Conservation (phyloP, 2,797 vertebrate species). For the Acrocephalus scirpaceus region DNA sequence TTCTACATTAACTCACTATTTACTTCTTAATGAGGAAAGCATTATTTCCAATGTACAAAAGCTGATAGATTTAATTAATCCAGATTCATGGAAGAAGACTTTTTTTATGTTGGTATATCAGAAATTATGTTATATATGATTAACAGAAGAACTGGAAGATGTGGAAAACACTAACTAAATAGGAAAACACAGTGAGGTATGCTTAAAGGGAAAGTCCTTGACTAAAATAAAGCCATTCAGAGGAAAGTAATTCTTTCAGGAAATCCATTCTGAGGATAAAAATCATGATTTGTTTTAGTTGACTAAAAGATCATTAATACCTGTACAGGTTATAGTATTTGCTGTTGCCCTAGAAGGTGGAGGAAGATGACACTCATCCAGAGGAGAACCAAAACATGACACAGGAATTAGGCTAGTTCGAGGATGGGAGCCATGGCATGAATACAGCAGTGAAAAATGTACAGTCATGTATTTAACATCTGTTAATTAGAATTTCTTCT, state of each 20-base stretch:
- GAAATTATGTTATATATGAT: neutral
- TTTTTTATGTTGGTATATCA: neutral
- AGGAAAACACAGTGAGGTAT: neutral
- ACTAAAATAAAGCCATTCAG: neutral
- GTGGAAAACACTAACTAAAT: neutral
- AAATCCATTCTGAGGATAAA: neutral
- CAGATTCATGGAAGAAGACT: neutral
- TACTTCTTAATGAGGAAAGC: neutral
- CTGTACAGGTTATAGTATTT: neutral
- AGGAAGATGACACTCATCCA: neutral
- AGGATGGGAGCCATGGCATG: neutral
- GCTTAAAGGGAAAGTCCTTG: neutral
- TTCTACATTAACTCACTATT: neutral
- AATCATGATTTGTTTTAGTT: neutral
- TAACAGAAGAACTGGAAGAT: neutral
- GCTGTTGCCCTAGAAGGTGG: neutral
- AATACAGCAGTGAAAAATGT: neutral
- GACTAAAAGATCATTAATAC: neutral
- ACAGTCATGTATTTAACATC: neutral
- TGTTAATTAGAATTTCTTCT: neutral
- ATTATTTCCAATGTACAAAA: neutral
- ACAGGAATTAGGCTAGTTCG: neutral
- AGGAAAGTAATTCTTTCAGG: neutral
- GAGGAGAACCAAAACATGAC: neutral
- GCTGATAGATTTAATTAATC: neutral